A percentile compares a stretch with the other conserved stretches of the same genome.
phyloP scores from a whole-genome alignment of 2,113 vertebrate genomes.

The Bubalus kerabau region DNA sequence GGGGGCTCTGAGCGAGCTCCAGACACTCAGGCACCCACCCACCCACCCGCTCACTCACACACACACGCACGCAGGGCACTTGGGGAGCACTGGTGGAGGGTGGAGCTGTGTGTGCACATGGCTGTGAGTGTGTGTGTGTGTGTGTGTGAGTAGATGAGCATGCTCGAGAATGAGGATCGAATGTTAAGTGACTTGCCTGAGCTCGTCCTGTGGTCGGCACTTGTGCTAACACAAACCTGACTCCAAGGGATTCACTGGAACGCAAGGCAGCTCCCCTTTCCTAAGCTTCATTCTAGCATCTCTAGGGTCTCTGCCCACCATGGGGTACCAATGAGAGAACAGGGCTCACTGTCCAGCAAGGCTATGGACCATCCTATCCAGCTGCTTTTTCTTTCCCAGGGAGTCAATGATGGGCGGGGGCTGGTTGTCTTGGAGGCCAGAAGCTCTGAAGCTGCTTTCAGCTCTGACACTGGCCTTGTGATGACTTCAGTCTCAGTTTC shows the following conservation, averaged over 20 bases:
- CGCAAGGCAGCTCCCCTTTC: neutral
- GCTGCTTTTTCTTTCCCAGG: neutral
- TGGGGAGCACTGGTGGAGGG: neutral
- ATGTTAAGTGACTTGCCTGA: neutral
- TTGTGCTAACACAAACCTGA: neutral
- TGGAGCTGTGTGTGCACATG: accelerated
- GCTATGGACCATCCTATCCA: too few species aligned
- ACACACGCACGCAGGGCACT: neutral
- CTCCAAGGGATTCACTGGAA: neutral
- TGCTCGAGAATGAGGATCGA: neutral
- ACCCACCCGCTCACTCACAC: neutral
- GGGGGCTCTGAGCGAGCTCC: slow-evolving; percentile 7
- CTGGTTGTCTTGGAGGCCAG: too few species aligned
- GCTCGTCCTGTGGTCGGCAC: neutral
- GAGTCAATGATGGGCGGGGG: too few species aligned
- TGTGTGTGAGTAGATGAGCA: neutral
- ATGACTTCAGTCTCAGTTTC: neutral
- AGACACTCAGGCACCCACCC: neutral
- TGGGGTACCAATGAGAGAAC: neutral
- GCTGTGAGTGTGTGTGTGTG: neutral
- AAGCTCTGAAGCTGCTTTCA: neutral
- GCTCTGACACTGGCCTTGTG: neutral
- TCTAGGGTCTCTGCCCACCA: neutral
- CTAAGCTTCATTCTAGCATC: neutral
- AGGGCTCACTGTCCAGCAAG: accelerated